Base-by-base conservation (phyloP, 2,797 vertebrate genomes). In the Centropyge bicolor region DNA sequence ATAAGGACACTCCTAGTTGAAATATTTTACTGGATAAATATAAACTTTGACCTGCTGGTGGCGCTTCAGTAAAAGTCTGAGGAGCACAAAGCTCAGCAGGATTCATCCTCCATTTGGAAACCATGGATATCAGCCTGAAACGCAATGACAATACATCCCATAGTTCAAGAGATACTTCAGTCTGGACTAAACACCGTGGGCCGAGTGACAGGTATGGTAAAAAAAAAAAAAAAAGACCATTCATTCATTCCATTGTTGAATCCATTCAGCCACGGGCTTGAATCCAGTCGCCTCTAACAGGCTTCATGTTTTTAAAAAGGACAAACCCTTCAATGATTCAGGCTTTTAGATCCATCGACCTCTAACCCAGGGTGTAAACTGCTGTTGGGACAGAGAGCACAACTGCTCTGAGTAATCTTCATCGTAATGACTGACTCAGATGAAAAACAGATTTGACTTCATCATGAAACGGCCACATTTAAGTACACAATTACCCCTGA, bases 401-500 rank as follows among this genome's bases (percentile, higher is more conserved):
- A 27, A n/a, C 12, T 36, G 41, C 52, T 63, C 8, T 1, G 38
- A 45, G 54, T 48, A 52, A 66, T 46, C 40, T 16, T 24, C 1
- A 40, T 59, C 54, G 61, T 65, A 17, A 19, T 55, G 71, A 40
- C 36, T 83, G 46, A 38, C 9, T 5, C 9, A 16, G 20, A 38
- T 59, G 14, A 74, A 17, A 55, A 60, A 64, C 13, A 13, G 40
- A 78, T 73, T 54, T 36, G 16, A 60, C 54, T 60, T 35, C 20
- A 16, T 60, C 48, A 41, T 22, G 22, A 68, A 64, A 59, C 40
- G 27, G 57, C 59, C 2, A 24, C 36, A 41, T 74, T 63, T 19
- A 62, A 65, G 11, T 38, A 55, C 31, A 49, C 40, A 59, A 63
- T 64, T 55, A 68, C 46, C n/a, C 61, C 66, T 54, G 27, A 68